Evolutionary conservation across 2,113 vertebrate species (phyloP).

Genomic region (Pomatostomus ruficeps): DNA sequence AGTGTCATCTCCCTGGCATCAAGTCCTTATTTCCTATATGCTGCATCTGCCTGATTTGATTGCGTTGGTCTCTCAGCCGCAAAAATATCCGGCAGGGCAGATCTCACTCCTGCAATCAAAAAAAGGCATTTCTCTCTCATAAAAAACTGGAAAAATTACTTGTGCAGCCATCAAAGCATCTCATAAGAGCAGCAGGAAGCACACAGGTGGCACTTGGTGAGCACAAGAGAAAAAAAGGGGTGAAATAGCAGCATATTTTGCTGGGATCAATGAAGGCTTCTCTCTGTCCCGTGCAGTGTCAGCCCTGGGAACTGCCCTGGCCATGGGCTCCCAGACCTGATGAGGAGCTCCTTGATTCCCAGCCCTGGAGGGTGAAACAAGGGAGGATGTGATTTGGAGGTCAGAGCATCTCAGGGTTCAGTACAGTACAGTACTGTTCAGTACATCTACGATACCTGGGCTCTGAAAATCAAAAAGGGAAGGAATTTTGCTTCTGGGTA

Average conservation of each 20-base stretch:
- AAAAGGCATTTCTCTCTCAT: not conserved
- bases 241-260: not conserved
- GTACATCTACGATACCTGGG: not conserved
- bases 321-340: not conserved
- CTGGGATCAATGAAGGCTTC: not conserved
- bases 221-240: not conserved
- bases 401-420: not conserved
- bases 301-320: not conserved
- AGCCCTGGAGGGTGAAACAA: not conserved
- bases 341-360: not conserved
- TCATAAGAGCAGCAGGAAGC: not conserved
- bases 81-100: not conserved
- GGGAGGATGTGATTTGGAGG: not conserved
- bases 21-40: not conserved
- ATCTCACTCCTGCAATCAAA: not conserved
- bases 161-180: not conserved
- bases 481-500: not conserved
- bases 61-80: not conserved
- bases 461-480: not conserved
- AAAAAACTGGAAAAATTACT: not conserved
- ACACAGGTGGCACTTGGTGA: accelerated
- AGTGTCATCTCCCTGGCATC: not conserved
- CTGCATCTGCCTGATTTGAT: not conserved
- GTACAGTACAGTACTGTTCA: accelerated
- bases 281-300: not conserved